Percentiles rank a stretch among this genome's conserved stretches.
phyloP scores from a whole-genome alignment of 2,113 vertebrate genomes.

The Vulpes vulpes region DNA sequence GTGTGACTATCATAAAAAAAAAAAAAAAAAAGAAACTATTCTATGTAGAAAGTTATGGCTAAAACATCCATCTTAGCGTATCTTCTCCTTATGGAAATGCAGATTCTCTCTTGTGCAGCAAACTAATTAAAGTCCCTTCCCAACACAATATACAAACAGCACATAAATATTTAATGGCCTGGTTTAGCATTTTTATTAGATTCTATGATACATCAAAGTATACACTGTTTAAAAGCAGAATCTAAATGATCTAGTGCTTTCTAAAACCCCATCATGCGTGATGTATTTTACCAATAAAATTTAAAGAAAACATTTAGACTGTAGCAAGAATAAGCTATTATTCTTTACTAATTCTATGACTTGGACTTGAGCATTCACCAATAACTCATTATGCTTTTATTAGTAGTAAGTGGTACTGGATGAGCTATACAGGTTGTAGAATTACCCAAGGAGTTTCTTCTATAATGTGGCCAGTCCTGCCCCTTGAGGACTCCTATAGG shows the following conservation, averaged over 20 bases:
- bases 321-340: constrained; percentile 60
- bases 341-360: constrained; percentile 65
- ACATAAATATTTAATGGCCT: constrained; percentile 68
- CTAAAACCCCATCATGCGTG: constrained; percentile 61
- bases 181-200: constrained; percentile 75
- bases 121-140: constrained; percentile 80
- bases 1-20: too few relatives aligned
- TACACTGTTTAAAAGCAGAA: constrained; percentile 69
- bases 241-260: constrained; percentile 77
- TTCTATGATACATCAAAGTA: constrained; percentile 74
- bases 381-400: constrained; percentile 64
- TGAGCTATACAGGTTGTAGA: not conserved
- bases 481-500: not conserved
- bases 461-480: not conserved
- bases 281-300: constrained; percentile 78
- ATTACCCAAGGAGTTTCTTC: not conserved
- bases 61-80: constrained; percentile 62
- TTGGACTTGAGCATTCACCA: constrained; percentile 56
- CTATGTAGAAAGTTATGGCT: constrained; percentile 47
- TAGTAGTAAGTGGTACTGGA: constrained; percentile 48
- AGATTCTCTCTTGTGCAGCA: constrained; percentile 68
- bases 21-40: constrained; percentile 28
- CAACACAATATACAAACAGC: constrained; percentile 68
- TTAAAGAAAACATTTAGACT: constrained; percentile 78
- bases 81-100: constrained; percentile 73